Percentiles rank a stretch among this genome's conserved stretches.
Conservation (phyloP, 2,888 invertebrate species). For the Thalpophila matura region DNA sequence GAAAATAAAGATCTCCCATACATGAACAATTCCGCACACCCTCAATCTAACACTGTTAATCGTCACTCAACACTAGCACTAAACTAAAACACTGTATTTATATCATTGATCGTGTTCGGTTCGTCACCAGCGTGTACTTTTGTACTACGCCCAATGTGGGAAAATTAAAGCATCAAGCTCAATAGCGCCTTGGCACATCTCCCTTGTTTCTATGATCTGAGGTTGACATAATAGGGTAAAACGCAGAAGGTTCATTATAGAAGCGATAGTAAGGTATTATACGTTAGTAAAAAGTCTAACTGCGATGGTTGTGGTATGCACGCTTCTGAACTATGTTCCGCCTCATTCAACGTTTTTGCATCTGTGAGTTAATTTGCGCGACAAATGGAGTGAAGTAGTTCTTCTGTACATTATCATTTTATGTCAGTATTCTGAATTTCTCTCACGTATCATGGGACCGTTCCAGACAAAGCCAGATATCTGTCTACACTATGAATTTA, state of each 20-base stretch:
- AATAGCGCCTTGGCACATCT: too few species aligned
- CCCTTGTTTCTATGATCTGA: too few species aligned
- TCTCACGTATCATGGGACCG: slow-evolving; percentile 62
- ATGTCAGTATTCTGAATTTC: slow-evolving; percentile 57
- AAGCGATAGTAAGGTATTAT: neutral
- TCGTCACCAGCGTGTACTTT: too few species aligned
- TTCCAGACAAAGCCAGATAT: slow-evolving; percentile 66
- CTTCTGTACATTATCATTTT: slow-evolving; percentile 25
- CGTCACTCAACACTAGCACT: too few species aligned
- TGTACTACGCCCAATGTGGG: too few species aligned
- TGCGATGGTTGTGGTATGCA: neutral
- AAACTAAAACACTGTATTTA: too few species aligned
- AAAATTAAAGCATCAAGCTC: too few species aligned
- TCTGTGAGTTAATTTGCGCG: neutral
- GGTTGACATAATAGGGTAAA: slow-evolving; percentile 26
- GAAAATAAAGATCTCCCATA: too few species aligned
- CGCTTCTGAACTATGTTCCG: neutral
- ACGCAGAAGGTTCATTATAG: slow-evolving; percentile 40
- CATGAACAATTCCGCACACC: too few species aligned
- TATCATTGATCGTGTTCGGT: too few species aligned
- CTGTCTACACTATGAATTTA: slow-evolving; percentile 73
- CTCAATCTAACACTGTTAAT: too few species aligned
- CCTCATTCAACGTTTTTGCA: neutral
- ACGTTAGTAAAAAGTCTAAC: neutral
- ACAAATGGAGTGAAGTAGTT: neutral